These are phyloP conservation scores for Hyles lineata DNA, from an alignment of 2,888 invertebrate species.

Conservation along the genomic window DNA sequence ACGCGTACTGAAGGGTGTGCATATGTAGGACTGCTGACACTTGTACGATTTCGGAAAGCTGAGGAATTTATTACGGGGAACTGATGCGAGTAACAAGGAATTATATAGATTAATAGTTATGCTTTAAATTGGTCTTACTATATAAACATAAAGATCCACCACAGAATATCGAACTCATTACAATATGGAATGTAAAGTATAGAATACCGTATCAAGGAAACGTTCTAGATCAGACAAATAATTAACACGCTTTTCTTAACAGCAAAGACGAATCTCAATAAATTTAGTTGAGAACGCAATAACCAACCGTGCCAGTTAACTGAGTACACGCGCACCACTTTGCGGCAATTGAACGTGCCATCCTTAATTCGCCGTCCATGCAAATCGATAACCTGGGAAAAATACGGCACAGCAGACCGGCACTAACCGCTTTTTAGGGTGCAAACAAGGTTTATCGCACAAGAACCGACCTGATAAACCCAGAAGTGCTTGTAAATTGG, in stretches of 20 bases:
- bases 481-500: slow-evolving; percentile 11
- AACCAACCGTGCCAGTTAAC: slow-evolving; percentile 45
- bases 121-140: neutral
- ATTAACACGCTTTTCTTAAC: neutral
- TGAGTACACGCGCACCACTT: slow-evolving; percentile 52
- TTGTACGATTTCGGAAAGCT: slow-evolving; percentile 10
- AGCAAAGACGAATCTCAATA: neutral
- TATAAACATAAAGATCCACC: neutral
- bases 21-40: neutral
- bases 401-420: slow-evolving; percentile 52
- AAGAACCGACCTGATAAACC: slow-evolving; percentile 28
- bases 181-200: too few relatives aligned
- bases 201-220: neutral
- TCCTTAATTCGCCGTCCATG: slow-evolving; percentile 52
- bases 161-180: too few relatives aligned
- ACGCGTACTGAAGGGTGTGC: neutral
- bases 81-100: too few relatives aligned
- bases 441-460: slow-evolving; percentile 24
- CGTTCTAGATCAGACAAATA: neutral
- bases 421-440: slow-evolving; percentile 23
- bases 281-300: slow-evolving; percentile 33
- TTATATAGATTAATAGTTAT: too few relatives aligned
- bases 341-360: slow-evolving; percentile 54
- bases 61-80: neutral
- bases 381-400: slow-evolving; percentile 59